Base-by-base conservation (phyloP, 1,140 invertebrate genomes). In the Nasonia longicornis region DNA sequence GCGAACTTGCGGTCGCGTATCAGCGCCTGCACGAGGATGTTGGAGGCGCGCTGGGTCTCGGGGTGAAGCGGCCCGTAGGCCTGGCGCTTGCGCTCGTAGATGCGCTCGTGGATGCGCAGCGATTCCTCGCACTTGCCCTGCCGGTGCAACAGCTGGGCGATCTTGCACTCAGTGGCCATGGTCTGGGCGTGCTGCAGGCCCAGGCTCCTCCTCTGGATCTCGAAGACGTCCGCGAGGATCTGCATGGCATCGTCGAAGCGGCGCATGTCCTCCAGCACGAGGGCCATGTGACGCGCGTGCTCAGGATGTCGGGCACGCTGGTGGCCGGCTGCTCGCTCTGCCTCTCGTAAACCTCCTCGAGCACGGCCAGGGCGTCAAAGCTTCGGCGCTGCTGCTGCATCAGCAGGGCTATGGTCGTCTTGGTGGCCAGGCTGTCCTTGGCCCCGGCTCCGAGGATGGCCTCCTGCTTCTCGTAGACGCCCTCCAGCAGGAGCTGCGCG, bases 401-500 rank as follows among this genome's bases (percentile, higher is more conserved):
- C 6, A 66, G 12, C 31, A 76, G 29, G 6, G 74, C 87, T 45
- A 87, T 85, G 35, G 86, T 82, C n/a, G 45, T 58, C 45, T 58
- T 80, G 16, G 71, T 73, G 42, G 84, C 76, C 67, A 82, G 63
- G 2, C 86, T 84, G 79, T 82, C 58, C 35, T 78, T 58, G n/a
- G 22, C 14, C 22, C 52, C 58, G 4, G 14, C 6, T 11, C 87
- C 87, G 42, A 89, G 73, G 26, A 84, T 77, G 70, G 79, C 78
- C 58, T 81, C 85, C 22, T 84, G 79, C 20, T 84, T 83, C 26
- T 77, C 78, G 22, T 35, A 81, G 67, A 89, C 79, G 67, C 85
- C 83, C 77, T 79, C 31, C 77, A 82, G 84, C 7, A 86, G 80
- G 42, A 75, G 42, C 11, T 87, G 83, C 7, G 87, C 87, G 82